phyloP scores from a whole-genome alignment of 2,113 vertebrate species.

The Pyrgilauda ruficollis region DNA sequence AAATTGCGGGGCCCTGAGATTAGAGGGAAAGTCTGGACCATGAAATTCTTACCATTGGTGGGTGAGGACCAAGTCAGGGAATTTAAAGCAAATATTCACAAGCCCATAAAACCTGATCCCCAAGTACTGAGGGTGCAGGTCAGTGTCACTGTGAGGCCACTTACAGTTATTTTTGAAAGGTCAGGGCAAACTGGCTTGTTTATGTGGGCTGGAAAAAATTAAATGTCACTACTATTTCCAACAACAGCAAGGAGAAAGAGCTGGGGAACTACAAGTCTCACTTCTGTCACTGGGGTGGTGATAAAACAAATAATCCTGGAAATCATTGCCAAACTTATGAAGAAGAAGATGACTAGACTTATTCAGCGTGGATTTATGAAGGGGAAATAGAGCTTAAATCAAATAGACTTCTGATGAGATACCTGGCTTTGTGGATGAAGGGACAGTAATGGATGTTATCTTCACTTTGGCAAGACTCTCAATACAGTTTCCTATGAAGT shows the following conservation, averaged over 20 bases:
- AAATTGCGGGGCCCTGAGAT: neutral
- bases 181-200: neutral
- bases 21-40: neutral
- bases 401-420: neutral
- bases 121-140: neutral
- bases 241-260: neutral
- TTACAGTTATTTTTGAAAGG: neutral
- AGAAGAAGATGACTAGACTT: neutral
- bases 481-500: neutral
- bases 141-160: neutral
- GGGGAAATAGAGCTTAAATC: neutral
- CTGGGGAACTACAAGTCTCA: neutral
- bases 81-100: neutral
- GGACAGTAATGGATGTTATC: neutral
- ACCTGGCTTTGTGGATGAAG: neutral
- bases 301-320: neutral
- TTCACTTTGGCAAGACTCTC: neutral
- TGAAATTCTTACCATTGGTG: neutral
- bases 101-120: neutral
- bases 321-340: neutral
- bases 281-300: neutral
- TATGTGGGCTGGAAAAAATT: neutral
- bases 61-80: neutral
- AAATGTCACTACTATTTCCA: neutral
- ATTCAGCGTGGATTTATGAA: neutral